phyloP scores from a whole-genome alignment of 2,888 invertebrate species.

The Orgyia antiqua region DNA sequence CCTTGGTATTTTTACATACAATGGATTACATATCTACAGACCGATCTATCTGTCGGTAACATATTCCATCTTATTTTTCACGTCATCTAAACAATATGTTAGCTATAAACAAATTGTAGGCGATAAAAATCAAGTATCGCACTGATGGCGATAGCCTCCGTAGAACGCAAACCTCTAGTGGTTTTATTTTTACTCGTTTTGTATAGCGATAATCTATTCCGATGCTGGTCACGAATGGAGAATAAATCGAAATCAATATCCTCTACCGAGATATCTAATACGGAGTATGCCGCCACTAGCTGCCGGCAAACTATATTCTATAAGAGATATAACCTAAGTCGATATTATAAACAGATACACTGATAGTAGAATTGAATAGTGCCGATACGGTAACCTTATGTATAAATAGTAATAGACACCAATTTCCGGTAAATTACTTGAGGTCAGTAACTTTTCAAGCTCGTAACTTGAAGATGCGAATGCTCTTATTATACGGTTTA shows the following conservation, averaged over 20 bases:
- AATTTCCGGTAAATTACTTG: constrained; percentile 32
- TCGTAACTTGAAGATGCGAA: neutral
- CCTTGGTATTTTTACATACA: too few relatives aligned
- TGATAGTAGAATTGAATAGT: constrained; percentile 12
- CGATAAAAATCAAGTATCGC: constrained; percentile 35
- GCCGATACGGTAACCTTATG: constrained; percentile 20
- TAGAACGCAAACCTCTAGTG: constrained; percentile 17
- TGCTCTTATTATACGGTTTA: constrained; percentile 13
- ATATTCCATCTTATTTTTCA: constrained; percentile 27
- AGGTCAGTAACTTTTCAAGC: constrained; percentile 19
- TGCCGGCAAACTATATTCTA: constrained; percentile 13
- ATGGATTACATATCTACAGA: constrained; percentile 3
- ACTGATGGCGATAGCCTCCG: constrained; percentile 30
- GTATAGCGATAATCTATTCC: constrained; percentile 55
- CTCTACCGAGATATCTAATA: constrained; percentile 54
- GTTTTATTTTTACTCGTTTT: constrained; percentile 38
- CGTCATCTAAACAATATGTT: constrained; percentile 32
- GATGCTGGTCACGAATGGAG: constrained; percentile 58
- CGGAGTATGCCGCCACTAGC: constrained; percentile 35
- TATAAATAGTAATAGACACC: constrained; percentile 20
- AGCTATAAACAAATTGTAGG: constrained; percentile 37
- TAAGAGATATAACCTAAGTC: too few relatives aligned
- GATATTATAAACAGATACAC: constrained; percentile 10
- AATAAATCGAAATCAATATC: constrained; percentile 72
- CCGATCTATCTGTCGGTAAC: constrained; percentile 18